These are phyloP conservation scores for Melinopterus prodromus DNA, from an alignment of 2,888 invertebrate species.

Conservation along the genomic window DNA sequence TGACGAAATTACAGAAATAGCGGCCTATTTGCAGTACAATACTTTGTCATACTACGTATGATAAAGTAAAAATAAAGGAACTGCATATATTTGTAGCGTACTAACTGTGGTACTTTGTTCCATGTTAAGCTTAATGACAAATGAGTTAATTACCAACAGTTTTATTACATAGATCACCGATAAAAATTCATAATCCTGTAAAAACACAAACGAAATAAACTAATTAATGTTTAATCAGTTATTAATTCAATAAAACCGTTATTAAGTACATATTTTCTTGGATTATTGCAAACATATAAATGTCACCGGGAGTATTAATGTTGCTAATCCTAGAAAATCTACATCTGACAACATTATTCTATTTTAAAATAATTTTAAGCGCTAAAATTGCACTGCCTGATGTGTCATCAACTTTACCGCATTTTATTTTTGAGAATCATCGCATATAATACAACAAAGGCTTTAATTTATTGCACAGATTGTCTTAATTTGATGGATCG, in stretches of 20 bases:
- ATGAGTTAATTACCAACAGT: not conserved
- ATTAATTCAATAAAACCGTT: not conserved
- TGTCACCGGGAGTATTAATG: not conserved
- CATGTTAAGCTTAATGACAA: not conserved
- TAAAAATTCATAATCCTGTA: not conserved
- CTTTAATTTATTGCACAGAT: not conserved
- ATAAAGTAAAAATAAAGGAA: no score
- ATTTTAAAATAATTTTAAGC: not conserved
- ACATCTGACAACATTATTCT: not conserved
- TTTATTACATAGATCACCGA: not conserved
- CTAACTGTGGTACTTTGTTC: no score
- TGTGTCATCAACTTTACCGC: not conserved
- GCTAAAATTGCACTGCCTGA: not conserved
- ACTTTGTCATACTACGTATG: no score
- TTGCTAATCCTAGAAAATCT: not conserved
- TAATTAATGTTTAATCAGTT: not conserved
- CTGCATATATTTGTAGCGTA: no score
- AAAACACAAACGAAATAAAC: not conserved
- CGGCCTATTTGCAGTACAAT: no score
- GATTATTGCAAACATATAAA: not conserved
- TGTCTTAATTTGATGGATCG: not conserved
- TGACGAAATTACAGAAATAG: no score
- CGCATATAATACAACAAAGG: not conserved
- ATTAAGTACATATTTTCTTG: not conserved
- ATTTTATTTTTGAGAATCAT: no score